Evolutionary conservation across 2,888 invertebrate species (phyloP), one percentile per base, ranked within the genome.

Genomic region (Candidula unifasciata): DNA sequence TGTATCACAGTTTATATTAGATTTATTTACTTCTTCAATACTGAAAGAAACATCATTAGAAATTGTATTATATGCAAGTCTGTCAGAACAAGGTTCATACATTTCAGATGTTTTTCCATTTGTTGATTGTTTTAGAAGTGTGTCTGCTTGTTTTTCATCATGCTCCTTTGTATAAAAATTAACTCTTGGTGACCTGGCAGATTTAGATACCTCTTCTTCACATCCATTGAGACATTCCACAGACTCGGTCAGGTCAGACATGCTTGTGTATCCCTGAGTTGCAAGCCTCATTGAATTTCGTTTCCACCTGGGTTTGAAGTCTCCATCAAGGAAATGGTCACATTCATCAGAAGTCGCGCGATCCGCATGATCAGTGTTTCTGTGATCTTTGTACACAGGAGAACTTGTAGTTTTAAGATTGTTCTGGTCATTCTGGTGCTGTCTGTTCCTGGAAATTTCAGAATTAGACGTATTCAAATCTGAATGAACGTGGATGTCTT

Each of bases 231-330:
- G 69, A 57, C 77, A 71, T 54, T 84, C 84, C 30, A 84, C 10
- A 37, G 84, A 79, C 24, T 80, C 64, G 6, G 79, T 80, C 6
- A 84, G 44, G 37, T 84, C 84, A 30, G 84, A 84, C 79, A 84
- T 79, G 71, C 84, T 84, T 2, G 74, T 52, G 35, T 76, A 83
- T 30, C 83, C 83, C 57, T 71, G 78, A 16, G 84, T 84, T n/a
- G 84, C 84, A n/a, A 84, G 60, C 64, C 84, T 27, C 80, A 84
- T 44, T 2, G 84, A 84, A 33, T 84, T 84, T 52, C 84, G 66
- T 52, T 84, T 84, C 83, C 83, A 83, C 3, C 35, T 60, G 10
- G 60, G 24, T 30, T 60, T 78, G 13, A 64, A 64, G 8, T 78
- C 78, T 64, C 8, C 21, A 13, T 8, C 27, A 35, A 30, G 37